Conservation (phyloP, 1,140 invertebrate species). For the Procambarus virginalis region DNA sequence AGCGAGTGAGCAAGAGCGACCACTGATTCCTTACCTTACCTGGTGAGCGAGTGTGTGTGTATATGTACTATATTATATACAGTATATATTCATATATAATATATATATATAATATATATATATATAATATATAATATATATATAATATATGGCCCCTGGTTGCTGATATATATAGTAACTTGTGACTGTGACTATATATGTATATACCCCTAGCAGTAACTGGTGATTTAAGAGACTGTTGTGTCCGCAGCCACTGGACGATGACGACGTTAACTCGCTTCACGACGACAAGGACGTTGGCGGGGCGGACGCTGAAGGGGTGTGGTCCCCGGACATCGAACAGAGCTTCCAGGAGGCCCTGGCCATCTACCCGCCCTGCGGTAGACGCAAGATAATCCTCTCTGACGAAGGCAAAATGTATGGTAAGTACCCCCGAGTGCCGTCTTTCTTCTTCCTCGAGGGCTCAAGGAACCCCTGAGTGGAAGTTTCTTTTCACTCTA, state of each 20-base stretch:
- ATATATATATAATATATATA: slow-evolving; percentile 30
- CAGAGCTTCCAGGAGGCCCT: slow-evolving; percentile 99
- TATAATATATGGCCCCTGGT: too few relatives aligned
- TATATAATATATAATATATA: slow-evolving; percentile 18
- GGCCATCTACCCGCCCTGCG: slow-evolving; percentile 99
- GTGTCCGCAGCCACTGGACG: slow-evolving; percentile 64
- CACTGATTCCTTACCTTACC: too few relatives aligned
- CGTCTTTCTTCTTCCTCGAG: background rate
- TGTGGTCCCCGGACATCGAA: slow-evolving; percentile 99
- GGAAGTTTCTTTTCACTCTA: too few relatives aligned
- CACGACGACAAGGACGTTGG: slow-evolving; percentile 92
- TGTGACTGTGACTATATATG: background rate
- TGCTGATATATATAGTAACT: too few relatives aligned
- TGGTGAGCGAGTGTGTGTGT: too few relatives aligned
- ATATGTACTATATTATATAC: too few relatives aligned
- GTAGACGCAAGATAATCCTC: slow-evolving; percentile 98
- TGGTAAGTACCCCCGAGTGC: slow-evolving; percentile 85
- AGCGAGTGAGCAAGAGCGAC: too few relatives aligned
- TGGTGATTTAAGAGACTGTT: background rate
- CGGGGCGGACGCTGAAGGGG: slow-evolving; percentile 97
- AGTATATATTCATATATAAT: too few relatives aligned
- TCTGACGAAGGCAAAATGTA: slow-evolving; percentile 99
- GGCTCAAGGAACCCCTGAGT: too few relatives aligned
- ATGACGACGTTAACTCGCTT: slow-evolving; percentile 72
- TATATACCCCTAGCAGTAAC: background rate